Evolutionary conservation across 2,797 vertebrate genomes (phyloP).

Genomic region (Psittacula derbiana): DNA sequence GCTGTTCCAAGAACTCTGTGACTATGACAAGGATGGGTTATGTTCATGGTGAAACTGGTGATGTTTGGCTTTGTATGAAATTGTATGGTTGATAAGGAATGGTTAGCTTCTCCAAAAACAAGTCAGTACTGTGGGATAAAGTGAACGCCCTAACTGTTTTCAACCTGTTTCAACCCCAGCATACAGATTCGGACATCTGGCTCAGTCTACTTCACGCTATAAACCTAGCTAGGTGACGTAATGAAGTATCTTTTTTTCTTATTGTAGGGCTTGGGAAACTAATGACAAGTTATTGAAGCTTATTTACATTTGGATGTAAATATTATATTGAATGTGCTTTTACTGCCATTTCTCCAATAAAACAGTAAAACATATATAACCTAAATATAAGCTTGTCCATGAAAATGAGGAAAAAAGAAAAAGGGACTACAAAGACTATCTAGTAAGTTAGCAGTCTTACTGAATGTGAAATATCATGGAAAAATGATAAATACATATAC

Average conservation of each 20-base stretch:
- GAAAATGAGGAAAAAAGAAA: not conserved
- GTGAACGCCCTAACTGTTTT: not conserved
- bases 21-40: not conserved
- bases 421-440: not conserved
- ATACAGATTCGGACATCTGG: not conserved
- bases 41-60: not conserved
- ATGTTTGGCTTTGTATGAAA: not conserved
- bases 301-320: not conserved
- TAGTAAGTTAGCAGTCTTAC: not conserved
- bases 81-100: not conserved
- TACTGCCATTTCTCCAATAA: not conserved
- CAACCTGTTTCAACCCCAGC: not conserved
- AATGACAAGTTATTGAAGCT: not conserved
- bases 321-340: not conserved
- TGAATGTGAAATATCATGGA: not conserved
- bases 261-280: not conserved
- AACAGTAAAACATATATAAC: not conserved
- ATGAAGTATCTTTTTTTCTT: not conserved
- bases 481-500: not conserved
- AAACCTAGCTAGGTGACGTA: not conserved
- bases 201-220: accelerated
- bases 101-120: not conserved
- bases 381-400: not conserved
- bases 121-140: not conserved
- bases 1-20: not conserved